Percentiles rank a stretch among this genome's conserved stretches.
Evolutionary conservation across 2,888 invertebrate species (phyloP).

Genomic region (Thecophora atra): DNA sequence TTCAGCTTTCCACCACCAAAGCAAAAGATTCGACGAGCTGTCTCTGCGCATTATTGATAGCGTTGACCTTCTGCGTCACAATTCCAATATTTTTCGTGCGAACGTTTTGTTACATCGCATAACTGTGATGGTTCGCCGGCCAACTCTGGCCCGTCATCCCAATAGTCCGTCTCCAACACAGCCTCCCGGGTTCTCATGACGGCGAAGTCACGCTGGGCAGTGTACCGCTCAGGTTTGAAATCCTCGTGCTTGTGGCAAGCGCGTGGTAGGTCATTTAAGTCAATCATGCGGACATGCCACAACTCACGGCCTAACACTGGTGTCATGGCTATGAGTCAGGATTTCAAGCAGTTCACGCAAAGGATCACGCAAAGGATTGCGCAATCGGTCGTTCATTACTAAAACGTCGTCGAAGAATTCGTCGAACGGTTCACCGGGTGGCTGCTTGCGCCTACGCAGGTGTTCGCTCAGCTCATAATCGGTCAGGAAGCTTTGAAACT

Average conservation of each 20-base stretch:
- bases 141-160: background rate
- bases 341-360: background rate
- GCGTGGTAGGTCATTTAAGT: background rate
- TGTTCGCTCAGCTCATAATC: background rate
- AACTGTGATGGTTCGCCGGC: too few species aligned
- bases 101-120: background rate
- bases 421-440: background rate
- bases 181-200: background rate
- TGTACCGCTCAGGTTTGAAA: background rate
- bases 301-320: background rate
- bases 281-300: background rate
- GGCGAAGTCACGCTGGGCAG: background rate
- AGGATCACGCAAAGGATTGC: background rate
- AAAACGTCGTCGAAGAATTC: background rate
- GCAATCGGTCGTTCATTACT: background rate
- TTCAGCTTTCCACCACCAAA: background rate
- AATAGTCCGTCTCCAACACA: background rate
- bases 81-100: background rate
- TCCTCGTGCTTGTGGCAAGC: conserved; percentile 1
- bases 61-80: conserved; percentile 11
- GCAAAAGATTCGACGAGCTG: background rate
- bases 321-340: conserved; percentile 1
- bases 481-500: background rate
- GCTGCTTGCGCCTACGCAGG: conserved; percentile 1
- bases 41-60: background rate